These are phyloP conservation scores for Paramormyrops hopkinsi DNA, from an alignment of 2,797 vertebrate genomes.

Conservation along the genomic window DNA sequence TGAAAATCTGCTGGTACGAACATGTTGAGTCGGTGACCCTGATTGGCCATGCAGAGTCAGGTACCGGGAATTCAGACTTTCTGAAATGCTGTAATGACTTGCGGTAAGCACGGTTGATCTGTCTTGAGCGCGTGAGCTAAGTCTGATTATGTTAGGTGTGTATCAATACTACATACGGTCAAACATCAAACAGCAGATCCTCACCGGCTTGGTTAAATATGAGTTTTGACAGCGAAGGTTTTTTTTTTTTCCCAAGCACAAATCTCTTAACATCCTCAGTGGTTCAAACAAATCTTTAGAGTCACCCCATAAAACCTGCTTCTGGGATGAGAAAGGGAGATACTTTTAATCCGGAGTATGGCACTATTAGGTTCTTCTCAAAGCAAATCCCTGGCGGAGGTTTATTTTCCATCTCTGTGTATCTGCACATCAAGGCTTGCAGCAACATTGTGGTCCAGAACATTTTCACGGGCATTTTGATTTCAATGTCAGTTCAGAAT, in stretches of 20 bases:
- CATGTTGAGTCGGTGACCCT: neutral
- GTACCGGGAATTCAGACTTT: constrained; percentile 24
- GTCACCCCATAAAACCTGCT: constrained; percentile 58
- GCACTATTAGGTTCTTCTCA: constrained; percentile 63
- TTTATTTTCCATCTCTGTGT: constrained; percentile 64
- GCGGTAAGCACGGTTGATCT: constrained; percentile 58
- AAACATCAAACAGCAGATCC: constrained; percentile 56
- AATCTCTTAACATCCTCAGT: constrained; percentile 60
- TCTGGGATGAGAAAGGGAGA: constrained; percentile 58
- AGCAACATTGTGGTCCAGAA: constrained; percentile 45
- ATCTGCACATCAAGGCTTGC: constrained; percentile 46
- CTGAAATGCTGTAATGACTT: constrained; percentile 37
- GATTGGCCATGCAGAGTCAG: constrained; percentile 2
- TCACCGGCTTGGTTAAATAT: constrained; percentile 66
- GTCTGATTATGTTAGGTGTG: constrained; percentile 61
- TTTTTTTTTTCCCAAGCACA: constrained; percentile 26
- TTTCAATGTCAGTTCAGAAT: constrained; percentile 33
- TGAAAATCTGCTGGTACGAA: neutral
- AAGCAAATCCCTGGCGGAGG: constrained; percentile 62
- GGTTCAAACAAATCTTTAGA: constrained; percentile 62
- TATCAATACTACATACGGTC: constrained; percentile 54
- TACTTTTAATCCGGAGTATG: constrained; percentile 62
- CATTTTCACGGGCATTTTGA: constrained; percentile 36
- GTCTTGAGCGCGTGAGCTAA: constrained; percentile 50
- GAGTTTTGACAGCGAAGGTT: constrained; percentile 37